Conservation (phyloP, 2,797 vertebrate species). For the Acomys russatus region DNA sequence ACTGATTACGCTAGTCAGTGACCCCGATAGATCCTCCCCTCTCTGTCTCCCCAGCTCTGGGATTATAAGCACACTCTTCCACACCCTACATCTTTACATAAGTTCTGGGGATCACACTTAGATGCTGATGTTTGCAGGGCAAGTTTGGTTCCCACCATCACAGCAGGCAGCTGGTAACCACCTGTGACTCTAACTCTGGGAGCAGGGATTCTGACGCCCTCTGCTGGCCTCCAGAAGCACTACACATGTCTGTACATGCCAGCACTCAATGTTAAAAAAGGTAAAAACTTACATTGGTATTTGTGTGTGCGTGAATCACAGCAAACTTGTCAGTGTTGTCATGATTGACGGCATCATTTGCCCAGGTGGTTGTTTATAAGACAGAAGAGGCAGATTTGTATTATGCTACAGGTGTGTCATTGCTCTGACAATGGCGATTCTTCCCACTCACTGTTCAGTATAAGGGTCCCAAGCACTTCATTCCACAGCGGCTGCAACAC, state of each 20-base stretch:
- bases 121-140: background rate
- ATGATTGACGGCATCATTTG: background rate
- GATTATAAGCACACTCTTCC: background rate
- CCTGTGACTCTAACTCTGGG: background rate
- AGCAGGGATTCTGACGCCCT: background rate
- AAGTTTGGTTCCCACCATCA: background rate
- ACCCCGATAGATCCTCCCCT: background rate
- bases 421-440: background rate
- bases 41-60: background rate
- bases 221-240: background rate
- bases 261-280: too few species aligned
- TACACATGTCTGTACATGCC: background rate
- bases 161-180: background rate
- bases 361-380: background rate
- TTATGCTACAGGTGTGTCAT: background rate
- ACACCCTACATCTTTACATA: background rate
- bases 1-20: background rate
- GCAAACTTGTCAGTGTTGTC: background rate
- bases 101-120: background rate
- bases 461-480: conserved; percentile 37
- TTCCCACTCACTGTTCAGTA: background rate
- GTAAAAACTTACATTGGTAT: background rate
- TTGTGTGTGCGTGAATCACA: background rate
- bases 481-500: conserved; percentile 72
- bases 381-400: background rate